Base-by-base conservation (phyloP, 1,140 invertebrate species). In the Panulirus ornatus region DNA sequence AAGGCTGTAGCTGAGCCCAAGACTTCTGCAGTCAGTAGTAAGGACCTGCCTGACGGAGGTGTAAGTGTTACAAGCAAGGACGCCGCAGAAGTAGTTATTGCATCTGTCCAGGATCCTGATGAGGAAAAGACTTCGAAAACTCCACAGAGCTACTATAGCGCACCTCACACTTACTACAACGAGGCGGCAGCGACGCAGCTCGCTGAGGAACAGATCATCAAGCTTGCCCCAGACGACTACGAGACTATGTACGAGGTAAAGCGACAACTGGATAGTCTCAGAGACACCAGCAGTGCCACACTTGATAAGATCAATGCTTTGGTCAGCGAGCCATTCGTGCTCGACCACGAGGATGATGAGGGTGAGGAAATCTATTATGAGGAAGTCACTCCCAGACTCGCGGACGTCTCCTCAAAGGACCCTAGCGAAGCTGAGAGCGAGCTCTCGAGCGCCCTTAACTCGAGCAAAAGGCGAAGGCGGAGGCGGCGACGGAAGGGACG, bases 221-320 rank as follows among this genome's bases (percentile, higher is more conserved):
- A 75, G 47, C 42, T 86, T 6, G 44, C 78, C 30, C 90, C 73
- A 8, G 36, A 91, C 36, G 84, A 91, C 54, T 91, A 91, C 34
- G 90, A 91, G 81, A 82, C 76, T 19, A 91, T 91, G 90, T 79
- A 86, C n/a, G 78, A 85, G 22, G 71, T 91, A 2, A 91, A 79
- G 66, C 54, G 83, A 85, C 38, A 91, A 44, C 66, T 90, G 66
- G 79, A 90, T 22, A 90, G 71, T 38, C 71, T 84, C 9, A 47
- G 54, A 36, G 84, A 91, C n/a, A 34, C 71, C 42, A 82, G 84
- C 40, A 47, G 38, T 19, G 42, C 44, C 47, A 73, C 79, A 11
- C 42, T 36, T 30, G 58, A 81, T 22, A 86, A 82, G 40, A 51
- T 86, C 30, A 73, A 91, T 66, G 78, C 90, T n/a, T n/a, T 86